Base-by-base conservation (phyloP, 1,140 invertebrate genomes). In the Oryctes rhinoceros region DNA sequence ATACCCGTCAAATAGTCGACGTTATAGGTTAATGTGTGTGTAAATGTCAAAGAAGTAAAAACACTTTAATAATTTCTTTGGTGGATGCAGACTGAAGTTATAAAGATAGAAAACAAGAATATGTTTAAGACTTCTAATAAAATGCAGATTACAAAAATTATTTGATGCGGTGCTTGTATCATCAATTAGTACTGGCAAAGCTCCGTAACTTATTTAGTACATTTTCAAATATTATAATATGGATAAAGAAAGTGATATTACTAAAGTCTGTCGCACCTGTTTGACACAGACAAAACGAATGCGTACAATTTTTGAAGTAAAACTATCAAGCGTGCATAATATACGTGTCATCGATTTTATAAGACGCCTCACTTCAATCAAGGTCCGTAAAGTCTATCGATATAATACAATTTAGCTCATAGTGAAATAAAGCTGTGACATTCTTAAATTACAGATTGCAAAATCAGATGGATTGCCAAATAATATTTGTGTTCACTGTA, bases 261-360 rank as follows among this genome's bases (percentile, higher is more conserved):
- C 81, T 78, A 79, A 82, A 48, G 81, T 78, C 24, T 85, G 84
- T 79, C 78, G 84, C 78, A 83, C 82, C 49, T 85, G 84, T 78
- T 78, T 85, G 67, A 82, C 80, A 75, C 59, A 79, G 65, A 47
- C 78, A 24, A 53, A 67, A 37, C 53, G 79, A 20, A 81, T 82
- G 81, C 20, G 78, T 18, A 76, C 80, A 49, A 48, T 84, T 71
- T 85, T 84, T 78, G 62, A 67, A 47, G 71, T 81, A 78, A 80
- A 78, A 76, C 48, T 85, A 37, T 77, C 81, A 15, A 49, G 77
- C 24, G 77, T 81, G 13, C 75, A 81, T 76, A 39, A 78, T 20
- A 76, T 79, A 10, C 30, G 65, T 24, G 20, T 82, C 62, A 80
- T 82, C 13, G 79, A 84, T 77, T 84, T 85, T 80, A 81, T 84